A percentile compares a stretch with the other conserved stretches of the same genome.
These are phyloP conservation scores for Vannuccia rotundouncinata DNA, from an alignment of 2,888 invertebrate species.

Conservation along the genomic window DNA sequence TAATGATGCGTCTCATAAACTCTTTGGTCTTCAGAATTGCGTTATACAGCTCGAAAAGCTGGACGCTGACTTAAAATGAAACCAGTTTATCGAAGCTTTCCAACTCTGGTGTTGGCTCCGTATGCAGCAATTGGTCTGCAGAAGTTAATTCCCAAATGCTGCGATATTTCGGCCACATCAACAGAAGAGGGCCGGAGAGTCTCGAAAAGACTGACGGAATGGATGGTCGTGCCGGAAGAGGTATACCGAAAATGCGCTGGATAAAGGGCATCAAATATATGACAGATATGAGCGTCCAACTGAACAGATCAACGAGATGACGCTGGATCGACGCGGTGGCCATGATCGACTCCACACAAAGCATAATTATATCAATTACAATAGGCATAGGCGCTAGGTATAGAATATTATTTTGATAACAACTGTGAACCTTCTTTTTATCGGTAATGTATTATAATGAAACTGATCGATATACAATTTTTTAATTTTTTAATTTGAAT, in stretches of 20 bases:
- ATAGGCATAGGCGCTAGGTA: no score
- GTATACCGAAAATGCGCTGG: no score
- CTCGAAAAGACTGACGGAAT: neutral
- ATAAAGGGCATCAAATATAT: neutral
- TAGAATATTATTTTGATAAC: no score
- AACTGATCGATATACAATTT: no score
- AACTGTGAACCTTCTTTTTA: no score
- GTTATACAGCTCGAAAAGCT: neutral
- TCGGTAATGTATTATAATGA: no score
- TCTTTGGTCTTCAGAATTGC: conserved; percentile 4
- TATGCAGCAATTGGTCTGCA: neutral
- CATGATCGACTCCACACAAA: neutral
- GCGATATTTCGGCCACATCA: conserved; percentile 5
- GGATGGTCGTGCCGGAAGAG: conserved; percentile 1
- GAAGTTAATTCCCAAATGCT: neutral
- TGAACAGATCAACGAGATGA: neutral
- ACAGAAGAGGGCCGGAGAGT: neutral
- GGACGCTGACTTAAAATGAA: neutral
- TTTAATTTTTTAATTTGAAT: no score
- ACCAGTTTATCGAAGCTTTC: neutral
- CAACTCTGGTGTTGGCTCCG: neutral
- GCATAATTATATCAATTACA: no score
- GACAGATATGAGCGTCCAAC: conserved; percentile 6
- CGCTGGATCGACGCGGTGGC: neutral
- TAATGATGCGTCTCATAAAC: conserved; percentile 2